phyloP scores from a whole-genome alignment of 2,888 invertebrate genomes.

The Pachymerium ferrugineum region DNA sequence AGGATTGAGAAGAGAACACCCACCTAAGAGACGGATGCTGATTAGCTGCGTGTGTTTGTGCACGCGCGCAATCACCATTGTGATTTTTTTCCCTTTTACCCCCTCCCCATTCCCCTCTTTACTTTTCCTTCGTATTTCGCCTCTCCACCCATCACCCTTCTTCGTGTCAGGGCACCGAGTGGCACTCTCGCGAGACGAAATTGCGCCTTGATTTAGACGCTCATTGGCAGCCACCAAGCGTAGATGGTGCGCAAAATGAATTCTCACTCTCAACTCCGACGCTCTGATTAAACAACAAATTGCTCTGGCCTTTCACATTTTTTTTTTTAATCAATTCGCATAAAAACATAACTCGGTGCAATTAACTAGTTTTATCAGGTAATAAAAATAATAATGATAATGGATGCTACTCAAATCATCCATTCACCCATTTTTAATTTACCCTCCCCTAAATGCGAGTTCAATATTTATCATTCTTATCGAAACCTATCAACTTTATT shows the following conservation, averaged over 20 bases:
- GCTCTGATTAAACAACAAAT: constrained; percentile 19
- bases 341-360: too few species aligned
- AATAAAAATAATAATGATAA: too few species aligned
- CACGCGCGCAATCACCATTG: constrained; percentile 25
- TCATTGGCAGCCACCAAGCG: constrained; percentile 16
- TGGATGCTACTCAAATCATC: too few species aligned
- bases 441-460: too few species aligned
- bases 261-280: constrained; percentile 7
- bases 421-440: too few species aligned
- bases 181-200: background rate
- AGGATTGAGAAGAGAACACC: background rate
- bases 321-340: constrained; percentile 1
- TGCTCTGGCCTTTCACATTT: background rate
- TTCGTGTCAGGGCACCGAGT: constrained; percentile 11
- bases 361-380: too few species aligned
- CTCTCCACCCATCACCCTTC: constrained; percentile 7
- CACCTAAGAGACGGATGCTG: constrained; percentile 5
- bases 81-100: background rate
- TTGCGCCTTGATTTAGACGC: constrained; percentile 25
- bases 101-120: background rate
- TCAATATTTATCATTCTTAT: too few species aligned
- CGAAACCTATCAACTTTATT: background rate
- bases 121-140: constrained; percentile 11
- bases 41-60: constrained; percentile 23
- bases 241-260: constrained; percentile 14